Percentiles rank a stretch among this genome's conserved stretches.
phyloP scores from a whole-genome alignment of 2,888 invertebrate genomes.

The Archips crataeganus region DNA sequence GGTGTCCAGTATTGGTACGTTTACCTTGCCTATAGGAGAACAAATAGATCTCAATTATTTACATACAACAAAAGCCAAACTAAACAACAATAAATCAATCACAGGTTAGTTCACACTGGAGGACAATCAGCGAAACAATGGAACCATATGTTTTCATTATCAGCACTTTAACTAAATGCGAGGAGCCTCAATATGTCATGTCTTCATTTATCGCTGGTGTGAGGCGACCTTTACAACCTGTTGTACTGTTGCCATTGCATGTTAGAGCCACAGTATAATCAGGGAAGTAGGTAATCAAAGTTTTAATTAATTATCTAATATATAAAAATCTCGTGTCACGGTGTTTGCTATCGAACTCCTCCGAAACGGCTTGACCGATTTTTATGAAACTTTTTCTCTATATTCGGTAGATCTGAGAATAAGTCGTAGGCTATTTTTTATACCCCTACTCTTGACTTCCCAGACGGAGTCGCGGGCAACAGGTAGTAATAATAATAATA shows the following conservation, averaged over 20 bases:
- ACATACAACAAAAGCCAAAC: conserved; percentile 2
- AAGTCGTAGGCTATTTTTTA: too few species aligned
- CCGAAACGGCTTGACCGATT: too few species aligned
- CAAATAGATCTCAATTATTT: conserved; percentile 29
- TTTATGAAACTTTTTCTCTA: too few species aligned
- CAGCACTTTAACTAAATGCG: conserved; percentile 51
- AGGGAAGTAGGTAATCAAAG: conserved; percentile 3
- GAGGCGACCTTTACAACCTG: conserved; percentile 58
- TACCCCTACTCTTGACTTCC: too few species aligned
- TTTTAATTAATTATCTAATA: background rate
- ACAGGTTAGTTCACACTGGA: conserved; percentile 42
- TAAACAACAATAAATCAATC: conserved; percentile 43
- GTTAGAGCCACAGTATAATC: background rate
- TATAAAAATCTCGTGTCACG: too few species aligned
- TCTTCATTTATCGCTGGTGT: conserved; percentile 71
- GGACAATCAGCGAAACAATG: conserved; percentile 61
- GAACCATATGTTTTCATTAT: conserved; percentile 71
- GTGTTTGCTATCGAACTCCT: too few species aligned
- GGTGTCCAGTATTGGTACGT: too few species aligned
- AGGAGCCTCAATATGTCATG: conserved; percentile 76
- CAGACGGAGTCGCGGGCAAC: too few species aligned
- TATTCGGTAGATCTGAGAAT: too few species aligned
- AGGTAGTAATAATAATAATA: too few species aligned
- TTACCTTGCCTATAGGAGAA: background rate
- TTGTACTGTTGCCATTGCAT: conserved; percentile 18